phyloP scores from a whole-genome alignment of 1,140 invertebrate genomes.

The Drosophila azteca region DNA sequence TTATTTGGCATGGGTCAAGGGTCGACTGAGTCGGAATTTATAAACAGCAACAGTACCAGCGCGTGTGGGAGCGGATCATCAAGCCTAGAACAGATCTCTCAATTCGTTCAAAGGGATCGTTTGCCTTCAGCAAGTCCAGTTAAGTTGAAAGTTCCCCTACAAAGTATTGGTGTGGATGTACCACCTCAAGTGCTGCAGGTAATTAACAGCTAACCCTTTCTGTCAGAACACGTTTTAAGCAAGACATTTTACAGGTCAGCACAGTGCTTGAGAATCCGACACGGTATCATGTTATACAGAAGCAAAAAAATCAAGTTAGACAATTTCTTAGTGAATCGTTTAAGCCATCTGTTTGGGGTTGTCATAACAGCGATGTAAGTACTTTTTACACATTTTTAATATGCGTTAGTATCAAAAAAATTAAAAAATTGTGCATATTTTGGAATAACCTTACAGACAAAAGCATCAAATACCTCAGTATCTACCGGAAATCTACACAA shows the following conservation, averaged over 20 bases:
- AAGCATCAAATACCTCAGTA: conserved; percentile 36
- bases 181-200: conserved; percentile 92
- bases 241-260: conserved; percentile 86
- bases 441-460: conserved; percentile 21
- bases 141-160: conserved; percentile 85
- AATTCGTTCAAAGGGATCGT: conserved; percentile 42
- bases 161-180: conserved; percentile 88
- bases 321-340: conserved; percentile 93
- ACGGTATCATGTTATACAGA: conserved; percentile 95
- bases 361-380: conserved; percentile 53
- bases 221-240: not conserved
- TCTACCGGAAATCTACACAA: conserved; percentile 57
- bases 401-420: no score
- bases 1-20: conserved; percentile 21
- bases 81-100: conserved; percentile 57
- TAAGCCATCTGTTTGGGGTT: conserved; percentile 84
- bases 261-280: conserved; percentile 95
- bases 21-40: conserved; percentile 40
- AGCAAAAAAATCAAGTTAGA: conserved; percentile 93
- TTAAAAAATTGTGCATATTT: not conserved
- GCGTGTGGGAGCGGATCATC: conserved; percentile 48
- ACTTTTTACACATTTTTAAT: not conserved
- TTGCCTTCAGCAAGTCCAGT: conserved; percentile 82
- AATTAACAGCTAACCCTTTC: conserved; percentile 22
- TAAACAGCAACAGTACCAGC: conserved; percentile 49